Conservation (phyloP, 2,888 invertebrate species). For the Carpatolechia fugitivella region DNA sequence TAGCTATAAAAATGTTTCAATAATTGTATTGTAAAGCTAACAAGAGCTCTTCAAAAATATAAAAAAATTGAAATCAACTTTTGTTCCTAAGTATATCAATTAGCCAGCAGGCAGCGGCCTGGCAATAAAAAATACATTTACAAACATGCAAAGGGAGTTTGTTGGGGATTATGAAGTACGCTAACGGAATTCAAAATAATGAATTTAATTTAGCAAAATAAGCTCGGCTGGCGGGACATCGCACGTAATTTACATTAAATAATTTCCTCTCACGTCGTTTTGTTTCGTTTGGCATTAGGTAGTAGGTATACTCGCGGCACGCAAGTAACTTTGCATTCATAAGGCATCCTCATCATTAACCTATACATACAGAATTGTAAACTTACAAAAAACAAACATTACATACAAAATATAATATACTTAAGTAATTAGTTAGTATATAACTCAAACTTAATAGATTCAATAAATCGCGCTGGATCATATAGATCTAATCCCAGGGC, state of each 20-base stretch:
- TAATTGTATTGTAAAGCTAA: no score
- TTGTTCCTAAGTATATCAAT: not conserved
- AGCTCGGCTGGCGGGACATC: not conserved
- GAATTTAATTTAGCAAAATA: conserved; percentile 12
- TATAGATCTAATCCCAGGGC: no score
- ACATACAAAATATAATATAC: no score
- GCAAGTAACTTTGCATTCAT: no score
- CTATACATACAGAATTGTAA: no score
- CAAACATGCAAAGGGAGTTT: not conserved
- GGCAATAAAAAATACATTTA: not conserved
- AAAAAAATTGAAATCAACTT: not conserved
- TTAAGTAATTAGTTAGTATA: no score
- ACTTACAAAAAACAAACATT: no score
- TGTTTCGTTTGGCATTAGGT: conserved; percentile 29
- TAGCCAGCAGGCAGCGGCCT: not conserved
- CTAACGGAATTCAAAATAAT: conserved; percentile 13
- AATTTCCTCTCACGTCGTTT: conserved; percentile 35
- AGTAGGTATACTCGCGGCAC: no score
- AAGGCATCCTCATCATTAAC: no score
- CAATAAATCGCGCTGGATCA: no score
- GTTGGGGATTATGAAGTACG: conserved; percentile 11
- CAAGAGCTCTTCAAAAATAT: not conserved
- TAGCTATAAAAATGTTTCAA: no score
- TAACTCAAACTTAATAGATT: no score
- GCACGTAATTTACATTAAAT: conserved; percentile 26